Conservation (phyloP, 2,888 invertebrate genomes). For the Punctoribates punctum region DNA sequence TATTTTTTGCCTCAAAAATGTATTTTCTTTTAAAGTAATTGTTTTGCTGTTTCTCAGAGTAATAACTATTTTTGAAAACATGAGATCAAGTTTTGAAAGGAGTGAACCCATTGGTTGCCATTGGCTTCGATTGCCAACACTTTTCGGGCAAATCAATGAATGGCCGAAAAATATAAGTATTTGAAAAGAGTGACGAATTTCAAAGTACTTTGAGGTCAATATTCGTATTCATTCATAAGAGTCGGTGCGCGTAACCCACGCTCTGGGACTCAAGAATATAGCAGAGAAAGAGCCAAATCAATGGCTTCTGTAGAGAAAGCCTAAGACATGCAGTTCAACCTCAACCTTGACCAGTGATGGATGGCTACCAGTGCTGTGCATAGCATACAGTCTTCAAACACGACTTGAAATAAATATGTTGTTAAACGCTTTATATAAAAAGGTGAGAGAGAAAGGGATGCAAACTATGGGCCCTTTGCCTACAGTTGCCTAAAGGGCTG, state of each 20-base stretch:
- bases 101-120: neutral
- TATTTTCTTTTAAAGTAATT: neutral
- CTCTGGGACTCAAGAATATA: slow-evolving; percentile 22
- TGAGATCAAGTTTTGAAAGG: no score
- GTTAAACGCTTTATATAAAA: slow-evolving; percentile 34
- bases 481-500: slow-evolving; percentile 9
- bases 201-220: slow-evolving; percentile 32
- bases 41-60: no score
- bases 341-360: slow-evolving; percentile 38
- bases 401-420: slow-evolving; percentile 26
- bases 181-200: slow-evolving; percentile 15
- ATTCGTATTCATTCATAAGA: slow-evolving; percentile 36
- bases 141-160: neutral
- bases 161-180: slow-evolving; percentile 2
- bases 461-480: neutral
- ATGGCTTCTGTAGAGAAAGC: neutral
- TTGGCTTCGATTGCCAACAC: neutral
- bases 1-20: neutral
- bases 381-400: neutral
- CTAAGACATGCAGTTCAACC: neutral
- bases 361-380: slow-evolving; percentile 32
- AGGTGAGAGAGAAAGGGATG: slow-evolving; percentile 23
- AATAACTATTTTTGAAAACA: no score
- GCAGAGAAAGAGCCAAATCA: slow-evolving; percentile 10
- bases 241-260: slow-evolving; percentile 26